A percentile compares a stretch with the other conserved stretches of the same genome.
Conservation (phyloP, 1,140 invertebrate species). For the Drosophila orena region DNA sequence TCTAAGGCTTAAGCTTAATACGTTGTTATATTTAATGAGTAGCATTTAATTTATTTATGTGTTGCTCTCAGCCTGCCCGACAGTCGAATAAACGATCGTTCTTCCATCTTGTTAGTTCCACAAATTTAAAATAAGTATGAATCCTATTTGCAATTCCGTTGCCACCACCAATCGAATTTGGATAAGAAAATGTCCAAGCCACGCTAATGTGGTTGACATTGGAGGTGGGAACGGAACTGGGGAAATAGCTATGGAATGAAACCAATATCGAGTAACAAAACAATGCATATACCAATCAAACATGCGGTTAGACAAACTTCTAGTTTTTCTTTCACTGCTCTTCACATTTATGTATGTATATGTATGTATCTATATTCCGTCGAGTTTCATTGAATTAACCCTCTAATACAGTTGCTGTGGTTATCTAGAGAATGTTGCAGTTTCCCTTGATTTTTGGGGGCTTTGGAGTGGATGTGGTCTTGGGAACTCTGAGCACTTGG, state of each 20-base stretch:
- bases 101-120: conserved; percentile 17
- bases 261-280: conserved; percentile 35
- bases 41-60: conserved; percentile 34
- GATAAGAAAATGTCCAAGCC: not conserved
- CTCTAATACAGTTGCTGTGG: conserved; percentile 15
- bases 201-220: not conserved
- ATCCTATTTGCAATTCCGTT: not conserved
- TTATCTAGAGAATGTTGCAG: conserved; percentile 7
- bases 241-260: not conserved
- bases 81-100: not conserved
- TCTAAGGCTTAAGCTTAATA: conserved; percentile 41
- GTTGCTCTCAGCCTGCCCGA: conserved; percentile 11
- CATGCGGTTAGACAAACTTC: conserved; percentile 14
- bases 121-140: conserved; percentile 16
- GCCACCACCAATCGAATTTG: not conserved
- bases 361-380: conserved; percentile 12
- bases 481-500: conserved; percentile 39
- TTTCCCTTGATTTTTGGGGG: not conserved
- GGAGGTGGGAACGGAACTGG: not conserved
- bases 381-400: conserved; percentile 53
- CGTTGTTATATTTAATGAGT: conserved; percentile 33
- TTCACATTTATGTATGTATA: not conserved
- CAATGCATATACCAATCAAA: conserved; percentile 59
- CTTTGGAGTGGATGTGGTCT: not conserved
- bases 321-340: conserved; percentile 1